phyloP scores from a whole-genome alignment of 2,797 vertebrate species.

The Smutsia gigantea region DNA sequence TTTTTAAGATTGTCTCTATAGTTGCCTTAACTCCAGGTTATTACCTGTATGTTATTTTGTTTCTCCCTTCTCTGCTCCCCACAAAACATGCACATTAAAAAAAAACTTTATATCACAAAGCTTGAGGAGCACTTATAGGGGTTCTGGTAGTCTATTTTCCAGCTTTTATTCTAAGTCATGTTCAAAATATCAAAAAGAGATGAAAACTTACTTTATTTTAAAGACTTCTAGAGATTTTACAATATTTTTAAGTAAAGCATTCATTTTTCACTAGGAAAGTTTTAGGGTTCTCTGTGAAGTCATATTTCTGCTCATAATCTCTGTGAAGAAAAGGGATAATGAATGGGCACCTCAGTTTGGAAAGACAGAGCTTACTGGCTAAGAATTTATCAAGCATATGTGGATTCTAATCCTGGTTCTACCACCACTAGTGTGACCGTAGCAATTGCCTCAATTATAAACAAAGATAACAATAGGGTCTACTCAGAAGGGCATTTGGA shows the following conservation, averaged over 20 bases:
- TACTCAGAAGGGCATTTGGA: background rate
- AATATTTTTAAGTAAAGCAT: background rate
- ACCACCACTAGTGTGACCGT: background rate
- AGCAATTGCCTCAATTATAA: background rate
- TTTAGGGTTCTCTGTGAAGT: background rate
- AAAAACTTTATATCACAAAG: background rate
- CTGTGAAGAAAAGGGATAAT: background rate
- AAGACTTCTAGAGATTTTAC: constrained; percentile 20
- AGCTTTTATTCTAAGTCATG: background rate
- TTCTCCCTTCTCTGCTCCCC: background rate
- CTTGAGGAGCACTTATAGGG: background rate
- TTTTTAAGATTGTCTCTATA: background rate
- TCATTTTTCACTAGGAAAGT: background rate
- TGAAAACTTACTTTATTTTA: constrained; percentile 15
- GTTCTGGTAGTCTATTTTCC: background rate
- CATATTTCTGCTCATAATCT: background rate
- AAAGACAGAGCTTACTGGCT: background rate
- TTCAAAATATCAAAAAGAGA: constrained; percentile 35
- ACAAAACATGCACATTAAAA: background rate
- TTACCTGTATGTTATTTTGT: constrained; percentile 21
- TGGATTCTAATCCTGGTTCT: background rate
- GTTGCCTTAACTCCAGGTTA: background rate
- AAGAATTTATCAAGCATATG: background rate
- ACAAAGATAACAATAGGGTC: background rate
- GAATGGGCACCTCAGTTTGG: background rate